Percentiles rank a stretch among this genome's conserved stretches.
phyloP scores from a whole-genome alignment of 2,888 invertebrate species.

The Athalia rosae region DNA sequence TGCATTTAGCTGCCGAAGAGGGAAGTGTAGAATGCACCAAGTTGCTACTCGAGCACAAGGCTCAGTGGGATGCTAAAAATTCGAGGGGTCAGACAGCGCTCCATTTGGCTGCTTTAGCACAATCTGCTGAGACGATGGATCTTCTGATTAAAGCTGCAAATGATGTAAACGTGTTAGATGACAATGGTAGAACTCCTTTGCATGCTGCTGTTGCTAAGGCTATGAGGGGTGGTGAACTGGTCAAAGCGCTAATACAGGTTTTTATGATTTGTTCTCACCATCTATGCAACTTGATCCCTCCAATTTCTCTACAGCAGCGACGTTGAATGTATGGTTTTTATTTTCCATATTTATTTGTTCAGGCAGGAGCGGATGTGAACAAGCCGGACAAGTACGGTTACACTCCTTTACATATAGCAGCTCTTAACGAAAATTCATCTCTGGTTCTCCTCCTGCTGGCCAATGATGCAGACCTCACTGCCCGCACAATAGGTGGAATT shows the following conservation, averaged over 20 bases:
- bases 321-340: neutral
- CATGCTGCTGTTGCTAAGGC: constrained; percentile 89
- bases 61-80: constrained; percentile 85
- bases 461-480: constrained; percentile 88
- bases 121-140: constrained; percentile 86
- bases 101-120: constrained; percentile 88
- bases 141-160: constrained; percentile 81
- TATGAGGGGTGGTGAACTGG: constrained; percentile 65
- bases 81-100: constrained; percentile 87
- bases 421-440: constrained; percentile 86
- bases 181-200: constrained; percentile 85
- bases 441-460: constrained; percentile 84
- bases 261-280: constrained; percentile 26
- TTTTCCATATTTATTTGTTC: constrained; percentile 67
- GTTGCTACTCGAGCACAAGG: constrained; percentile 83
- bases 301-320: no score
- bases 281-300: neutral
- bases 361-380: constrained; percentile 84
- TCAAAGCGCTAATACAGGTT: constrained; percentile 66
- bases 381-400: constrained; percentile 88
- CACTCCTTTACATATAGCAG: constrained; percentile 88
- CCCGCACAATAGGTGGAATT: constrained; percentile 86
- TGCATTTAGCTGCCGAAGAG: constrained; percentile 92
- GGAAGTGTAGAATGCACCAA: constrained; percentile 87
- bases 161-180: constrained; percentile 80